Evolutionary conservation across 2,888 invertebrate species (phyloP), one percentile per base, ranked within the genome.

Genomic region (Sinelater perroti): DNA sequence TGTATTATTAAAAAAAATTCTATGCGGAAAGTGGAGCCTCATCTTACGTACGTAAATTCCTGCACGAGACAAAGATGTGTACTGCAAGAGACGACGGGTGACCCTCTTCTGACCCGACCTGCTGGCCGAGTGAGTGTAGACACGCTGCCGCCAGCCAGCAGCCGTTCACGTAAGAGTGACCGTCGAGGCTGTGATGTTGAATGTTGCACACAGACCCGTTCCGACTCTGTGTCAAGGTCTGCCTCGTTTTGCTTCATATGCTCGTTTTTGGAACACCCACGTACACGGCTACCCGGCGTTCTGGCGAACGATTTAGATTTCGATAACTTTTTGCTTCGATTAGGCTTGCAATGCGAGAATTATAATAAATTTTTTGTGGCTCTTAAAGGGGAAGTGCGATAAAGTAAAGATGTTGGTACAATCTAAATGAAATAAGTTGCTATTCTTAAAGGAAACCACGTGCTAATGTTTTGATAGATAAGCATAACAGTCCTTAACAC

Each of bases 91-190:
- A 30, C 21, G 8, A 33, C 21, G 8, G 26, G 18, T 59, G 64
- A 63, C 61, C 63, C 56, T 35, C 33, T 45, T 46, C 38, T 54
- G 60, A 61, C 56, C 56, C 61, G 65, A 64, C 63, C 64, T 36
- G 58, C 50, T 65, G 60, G 61, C 67, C 67, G 63, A 66, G 59
- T 62, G 62, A 63, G 63, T 57, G 56, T 44, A 61, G 61, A 61
- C 55, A 51, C 49, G 47, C 49, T 31, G 33, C 44, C 51, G 44
- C 53, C 46, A 44, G 51, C 14, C 30, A 38, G 30, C 46, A 57
- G 49, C 52, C 58, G 61, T 26, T 51, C 56, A 60, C 59, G 60
- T 56, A 42, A 62, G 60, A 52, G 44, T 50, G n/a, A n/a, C 10
- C 3, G 26, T 54, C 16, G 17, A 17, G 26, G 45, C 30, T 55